Base-by-base conservation (phyloP, 2,888 invertebrate genomes). In the Strigamia crassipes region DNA sequence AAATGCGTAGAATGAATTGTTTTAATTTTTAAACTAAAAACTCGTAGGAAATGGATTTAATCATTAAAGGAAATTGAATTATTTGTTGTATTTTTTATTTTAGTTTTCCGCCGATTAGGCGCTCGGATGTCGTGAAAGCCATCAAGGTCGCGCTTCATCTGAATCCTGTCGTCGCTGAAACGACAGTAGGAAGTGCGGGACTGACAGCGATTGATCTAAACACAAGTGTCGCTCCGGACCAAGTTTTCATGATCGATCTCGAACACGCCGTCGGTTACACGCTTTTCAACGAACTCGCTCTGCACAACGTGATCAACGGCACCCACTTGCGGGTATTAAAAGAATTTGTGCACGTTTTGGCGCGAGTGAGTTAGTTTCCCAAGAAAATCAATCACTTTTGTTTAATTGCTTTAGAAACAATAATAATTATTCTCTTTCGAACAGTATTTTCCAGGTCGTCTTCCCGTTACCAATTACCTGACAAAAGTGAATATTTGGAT, bases 211-310 rank as follows among this genome's bases (percentile, higher is more conserved):
- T 31, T 1, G 81, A 83, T 86, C 79, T 83, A 83, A 31, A 79
- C 83, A 13, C 84, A 84, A 15, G 38, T 13, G 23, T 34, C 23
- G 79, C 79, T 38, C 23, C 21, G 21, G 66, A 83, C 12, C 83
- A 84, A 81, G 86, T 97, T 0, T 95, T 94, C 87, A 94, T 95
- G 88, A 91, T 92, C 84, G 99, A 99, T 89, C 88, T 99, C 83
- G 95, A 96, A 88, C 94, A 93, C 85, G 93, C 95, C 0, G 87
- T 99, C n/a, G 91, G 92, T 84, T 94, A 94, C 86, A 93, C 94
- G 78, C 89, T 99, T 31, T 91, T 91, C 84, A 94, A 94, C 85
- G 99, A 99, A 90, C 91, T 99, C 34, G 91, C 93, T 3, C 90
- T 93, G 83, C 89, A 91, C 61, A 91, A 92, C 86, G 87, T 87